A percentile compares a stretch with the other conserved stretches of the same genome.
Evolutionary conservation across 2,797 vertebrate genomes (phyloP).

Genomic region (Eulemur coronatus): DNA sequence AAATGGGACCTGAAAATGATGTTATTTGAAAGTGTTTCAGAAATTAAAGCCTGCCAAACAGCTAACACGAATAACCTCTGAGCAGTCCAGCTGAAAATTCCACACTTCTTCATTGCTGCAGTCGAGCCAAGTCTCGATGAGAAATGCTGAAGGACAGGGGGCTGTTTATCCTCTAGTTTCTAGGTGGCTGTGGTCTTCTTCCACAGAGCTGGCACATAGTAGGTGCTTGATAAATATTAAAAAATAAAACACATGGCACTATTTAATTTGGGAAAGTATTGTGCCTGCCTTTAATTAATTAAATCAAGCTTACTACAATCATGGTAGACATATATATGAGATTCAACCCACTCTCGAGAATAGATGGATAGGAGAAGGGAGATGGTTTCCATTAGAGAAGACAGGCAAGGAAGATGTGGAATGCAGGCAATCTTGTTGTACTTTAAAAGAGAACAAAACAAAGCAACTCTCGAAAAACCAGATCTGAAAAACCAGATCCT

Average conservation of each 20-base stretch:
- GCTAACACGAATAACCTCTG: not conserved
- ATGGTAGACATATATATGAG: not conserved
- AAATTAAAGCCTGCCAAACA: not conserved
- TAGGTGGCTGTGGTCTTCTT: not conserved
- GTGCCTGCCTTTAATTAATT: not conserved
- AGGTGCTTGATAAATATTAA: not conserved
- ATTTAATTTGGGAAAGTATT: not conserved
- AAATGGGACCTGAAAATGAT: not conserved
- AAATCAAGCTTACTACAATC: constrained; percentile 19
- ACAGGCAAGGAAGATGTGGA: constrained; percentile 32
- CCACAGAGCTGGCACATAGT: not conserved
- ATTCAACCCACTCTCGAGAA: not conserved
- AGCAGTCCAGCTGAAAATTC: not conserved
- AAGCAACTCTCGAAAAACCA: not conserved
- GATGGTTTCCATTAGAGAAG: not conserved
- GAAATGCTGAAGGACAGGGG: not conserved
- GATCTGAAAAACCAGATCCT: not conserved
- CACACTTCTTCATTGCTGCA: not conserved
- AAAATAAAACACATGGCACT: constrained; percentile 7
- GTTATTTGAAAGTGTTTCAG: constrained; percentile 9
- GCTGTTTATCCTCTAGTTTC: not conserved
- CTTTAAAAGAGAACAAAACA: constrained; percentile 59
- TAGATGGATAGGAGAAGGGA: not conserved
- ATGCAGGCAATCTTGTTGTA: not conserved
- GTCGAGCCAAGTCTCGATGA: not conserved